Evolutionary conservation across 2,113 vertebrate species (phyloP), one percentile per base, ranked within the genome.

Genomic region (Protobothrops mucrosquamatus): DNA sequence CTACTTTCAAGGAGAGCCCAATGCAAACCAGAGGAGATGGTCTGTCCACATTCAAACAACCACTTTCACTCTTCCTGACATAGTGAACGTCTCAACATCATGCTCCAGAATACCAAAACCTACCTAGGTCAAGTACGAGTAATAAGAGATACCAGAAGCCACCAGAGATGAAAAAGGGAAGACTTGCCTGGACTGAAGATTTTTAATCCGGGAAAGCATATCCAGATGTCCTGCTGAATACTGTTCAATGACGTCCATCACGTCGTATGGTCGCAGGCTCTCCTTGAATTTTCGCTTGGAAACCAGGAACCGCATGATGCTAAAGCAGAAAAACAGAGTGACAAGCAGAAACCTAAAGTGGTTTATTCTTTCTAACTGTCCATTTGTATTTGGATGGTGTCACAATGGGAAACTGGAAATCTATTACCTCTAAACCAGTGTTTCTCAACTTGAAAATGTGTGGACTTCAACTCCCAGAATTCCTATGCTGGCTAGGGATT

Each of bases 241-340:
- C 95, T 99, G 99, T 95, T 99, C 99, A 0, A 99, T 99, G 96
- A 99, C 99, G 1, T 99, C 99, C 99, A 99, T 99, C 94, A 99
- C 99, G 0, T 99, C 99, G 0, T 99, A 99, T 0, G 99, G 99
- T 48, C 99, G 97, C 81, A 99, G 95, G 94, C 99, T 99, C 97
- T 99, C 99, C 96, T 99, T 99, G 95, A 99, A 99, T 95, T 98
- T 98, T 94, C 99, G 97, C 96, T 99, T 99, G 96, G 98, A 99
- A 95, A 99, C 99, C 93, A 99, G 96, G 93, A 99, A 99, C 89
- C 98, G 97, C 99, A 99, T 99, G 93, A 99, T 96, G 94, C 99
- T 99, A 96, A 55, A 55, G 61, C 56, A 93, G 94, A 90, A 88
- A 23, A 81, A 93, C 90, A 92, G 2, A 59, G 43, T 74, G 46